These are phyloP conservation scores for Alligator sinensis DNA, from an alignment of 2,113 vertebrate species.

Conservation along the genomic window DNA sequence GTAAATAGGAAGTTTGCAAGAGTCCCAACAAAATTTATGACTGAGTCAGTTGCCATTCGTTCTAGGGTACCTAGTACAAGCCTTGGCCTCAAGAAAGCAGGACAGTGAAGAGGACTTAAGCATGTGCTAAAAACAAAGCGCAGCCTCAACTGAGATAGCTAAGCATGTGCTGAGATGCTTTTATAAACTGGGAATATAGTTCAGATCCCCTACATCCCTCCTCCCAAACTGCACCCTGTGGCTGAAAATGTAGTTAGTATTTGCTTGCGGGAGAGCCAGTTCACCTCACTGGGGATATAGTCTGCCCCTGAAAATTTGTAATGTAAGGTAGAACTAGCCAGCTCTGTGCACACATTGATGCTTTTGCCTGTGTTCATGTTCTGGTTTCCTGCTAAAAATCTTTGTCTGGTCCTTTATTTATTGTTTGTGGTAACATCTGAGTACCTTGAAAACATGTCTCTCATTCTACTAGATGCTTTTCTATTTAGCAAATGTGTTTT, in stretches of 20 bases:
- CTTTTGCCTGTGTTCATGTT: neutral
- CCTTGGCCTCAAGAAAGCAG: neutral
- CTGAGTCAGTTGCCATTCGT: neutral
- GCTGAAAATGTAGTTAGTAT: neutral
- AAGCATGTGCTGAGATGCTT: neutral
- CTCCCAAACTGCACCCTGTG: neutral
- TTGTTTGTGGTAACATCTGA: neutral
- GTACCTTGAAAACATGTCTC: neutral
- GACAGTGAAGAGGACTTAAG: neutral
- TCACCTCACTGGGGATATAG: neutral
- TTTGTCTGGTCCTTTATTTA: neutral
- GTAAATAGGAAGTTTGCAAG: neutral
- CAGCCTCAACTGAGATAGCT: neutral
- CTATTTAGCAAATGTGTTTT: slow-evolving; percentile 16
- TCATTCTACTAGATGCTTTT: neutral
- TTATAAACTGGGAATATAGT: neutral
- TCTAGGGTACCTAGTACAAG: neutral
- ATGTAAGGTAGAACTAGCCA: neutral
- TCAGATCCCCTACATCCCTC: neutral
- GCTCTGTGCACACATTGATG: neutral
- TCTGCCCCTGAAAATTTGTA: neutral
- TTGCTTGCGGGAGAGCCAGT: neutral
- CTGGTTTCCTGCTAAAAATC: neutral
- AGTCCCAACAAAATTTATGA: neutral
- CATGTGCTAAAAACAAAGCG: accelerated